phyloP scores from a whole-genome alignment of 2,797 vertebrate species.

The Syngnathus acus region DNA sequence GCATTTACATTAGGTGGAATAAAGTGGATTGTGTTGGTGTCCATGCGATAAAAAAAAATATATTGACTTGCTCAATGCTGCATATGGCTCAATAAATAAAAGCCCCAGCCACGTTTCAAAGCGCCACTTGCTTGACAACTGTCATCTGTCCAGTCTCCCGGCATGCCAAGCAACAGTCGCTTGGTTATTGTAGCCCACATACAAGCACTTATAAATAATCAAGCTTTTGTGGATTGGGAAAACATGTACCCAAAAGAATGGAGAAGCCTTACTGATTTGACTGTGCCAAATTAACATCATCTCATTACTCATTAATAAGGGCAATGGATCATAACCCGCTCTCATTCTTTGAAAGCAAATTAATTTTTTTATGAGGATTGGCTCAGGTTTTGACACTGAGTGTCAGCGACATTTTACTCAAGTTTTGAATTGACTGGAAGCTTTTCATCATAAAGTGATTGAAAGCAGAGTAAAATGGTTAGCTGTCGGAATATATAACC shows the following conservation, averaged over 20 bases:
- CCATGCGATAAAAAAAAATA: not conserved
- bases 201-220: slow-evolving; percentile 64
- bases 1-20: not conserved
- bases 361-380: slow-evolving; percentile 2
- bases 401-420: not conserved
- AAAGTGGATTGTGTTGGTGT: not conserved
- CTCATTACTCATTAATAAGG: slow-evolving; percentile 57
- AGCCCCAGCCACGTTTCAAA: not conserved
- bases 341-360: slow-evolving; percentile 39
- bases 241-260: slow-evolving; percentile 54
- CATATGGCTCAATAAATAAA: not conserved
- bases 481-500: slow-evolving; percentile 5
- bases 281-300: slow-evolving; percentile 34
- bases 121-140: slow-evolving; percentile 7
- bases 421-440: slow-evolving; percentile 19
- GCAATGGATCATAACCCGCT: slow-evolving; percentile 33
- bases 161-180: slow-evolving; percentile 40
- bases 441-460: slow-evolving; percentile 12
- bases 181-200: slow-evolving; percentile 43
- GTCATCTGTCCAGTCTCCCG: slow-evolving; percentile 57
- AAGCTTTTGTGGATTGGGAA: slow-evolving; percentile 42
- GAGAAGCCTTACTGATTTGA: slow-evolving; percentile 22
- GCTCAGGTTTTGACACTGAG: slow-evolving; percentile 18
- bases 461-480: slow-evolving; percentile 20
- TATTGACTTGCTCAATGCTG: not conserved